Base-by-base conservation (phyloP, 2,888 invertebrate species). In the Leucozona laternaria region DNA sequence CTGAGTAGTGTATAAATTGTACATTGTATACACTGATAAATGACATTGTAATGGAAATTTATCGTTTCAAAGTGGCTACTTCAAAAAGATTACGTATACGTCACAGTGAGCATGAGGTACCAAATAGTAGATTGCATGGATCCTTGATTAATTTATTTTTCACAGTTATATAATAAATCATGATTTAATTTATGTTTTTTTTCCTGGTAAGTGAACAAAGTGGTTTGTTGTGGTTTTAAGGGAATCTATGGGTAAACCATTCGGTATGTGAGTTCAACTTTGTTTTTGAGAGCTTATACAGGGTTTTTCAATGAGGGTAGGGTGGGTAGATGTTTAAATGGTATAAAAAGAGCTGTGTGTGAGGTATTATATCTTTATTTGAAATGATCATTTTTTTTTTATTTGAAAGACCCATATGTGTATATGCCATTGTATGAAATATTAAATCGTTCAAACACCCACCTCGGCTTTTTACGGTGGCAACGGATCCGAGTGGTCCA, bases 11-110 rank as follows among this genome's bases (percentile, higher is more conserved):
- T 76, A 31, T 31, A 76, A 80, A 60, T 10, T 43, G 43, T 68
- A 73, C 82, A 64, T 75, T 53, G 8, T 25, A 28, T 70, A 73
- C 83, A 71, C 70, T 84, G 84, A 84, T 80, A 80, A 84, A 84
- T 84, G 84, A 76, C 76, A 72, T 66, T 84, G 84, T 80, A 80
- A 84, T 84, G 84, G 80, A 84, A 84, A 84, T 84, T 84, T 84
- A 84, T 84, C 58, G 84, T 58, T 70, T 76, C 64, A 84, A 84
- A 84, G 84, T 84, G 80, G 80, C 75, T 80, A 84, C 84, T 84
- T 76, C 80, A 76, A 48, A 70, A 80, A 84, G 70, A 80, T 84
- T 79, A 84, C 84, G 84, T 84, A 79, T 76, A 80, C 84, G 79
- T 45, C 84, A 55, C 79, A 79, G 70, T 79, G 79, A 57, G 40